Evolutionary conservation across 2,888 invertebrate genomes (phyloP).

Genomic region (Lasioglossum figueresi): DNA sequence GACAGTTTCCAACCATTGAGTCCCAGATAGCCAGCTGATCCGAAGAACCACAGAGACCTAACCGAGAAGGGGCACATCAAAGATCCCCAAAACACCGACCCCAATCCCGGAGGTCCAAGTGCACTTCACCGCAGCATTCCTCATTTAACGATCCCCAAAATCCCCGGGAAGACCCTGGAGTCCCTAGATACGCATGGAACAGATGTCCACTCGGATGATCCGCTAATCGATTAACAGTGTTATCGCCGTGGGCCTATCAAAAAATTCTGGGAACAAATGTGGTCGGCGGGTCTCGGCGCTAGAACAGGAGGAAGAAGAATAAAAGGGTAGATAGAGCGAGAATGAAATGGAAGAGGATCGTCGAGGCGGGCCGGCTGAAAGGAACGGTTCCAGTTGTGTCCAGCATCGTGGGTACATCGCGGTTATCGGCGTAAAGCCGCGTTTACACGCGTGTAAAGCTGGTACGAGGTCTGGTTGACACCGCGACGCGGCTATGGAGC

Average conservation of each 20-base stretch:
- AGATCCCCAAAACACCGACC: neutral
- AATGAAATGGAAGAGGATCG: neutral
- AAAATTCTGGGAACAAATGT: constrained; percentile 38
- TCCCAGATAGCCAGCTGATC: neutral
- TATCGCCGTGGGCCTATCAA: constrained; percentile 42
- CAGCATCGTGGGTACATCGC: constrained; percentile 56
- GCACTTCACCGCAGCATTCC: constrained; percentile 8
- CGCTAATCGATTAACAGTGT: constrained; percentile 43
- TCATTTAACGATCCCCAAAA: constrained; percentile 13
- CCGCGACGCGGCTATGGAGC: constrained; percentile 24
- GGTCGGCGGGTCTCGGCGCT: neutral
- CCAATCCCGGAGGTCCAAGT: neutral
- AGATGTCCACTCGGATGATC: neutral
- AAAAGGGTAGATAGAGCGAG: neutral
- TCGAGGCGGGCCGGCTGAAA: neutral
- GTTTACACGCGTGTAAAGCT: constrained; percentile 72
- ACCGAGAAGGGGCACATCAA: neutral
- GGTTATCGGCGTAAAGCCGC: constrained; percentile 70
- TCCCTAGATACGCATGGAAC: neutral
- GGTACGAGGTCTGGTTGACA: constrained; percentile 62
- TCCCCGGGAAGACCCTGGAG: constrained; percentile 6
- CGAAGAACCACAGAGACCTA: neutral
- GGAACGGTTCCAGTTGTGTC: constrained; percentile 44
- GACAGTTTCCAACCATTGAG: neutral
- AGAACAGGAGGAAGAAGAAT: neutral